These are phyloP conservation scores for Saturnia pavonia DNA, from an alignment of 2,888 invertebrate species.

Conservation along the genomic window DNA sequence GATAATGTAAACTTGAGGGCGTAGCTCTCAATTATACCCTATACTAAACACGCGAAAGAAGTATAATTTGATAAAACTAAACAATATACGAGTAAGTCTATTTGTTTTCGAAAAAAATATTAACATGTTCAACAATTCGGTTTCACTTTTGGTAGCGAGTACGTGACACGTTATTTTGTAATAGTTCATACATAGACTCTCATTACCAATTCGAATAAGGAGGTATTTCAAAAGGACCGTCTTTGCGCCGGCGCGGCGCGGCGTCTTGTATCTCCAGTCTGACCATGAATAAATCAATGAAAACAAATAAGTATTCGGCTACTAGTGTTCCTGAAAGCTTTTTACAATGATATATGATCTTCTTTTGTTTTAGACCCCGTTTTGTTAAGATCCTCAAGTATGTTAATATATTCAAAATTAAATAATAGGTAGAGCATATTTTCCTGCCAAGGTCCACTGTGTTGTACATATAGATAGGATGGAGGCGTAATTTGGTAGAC, in stretches of 20 bases:
- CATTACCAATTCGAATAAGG: constrained; percentile 74
- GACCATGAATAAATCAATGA: constrained; percentile 82
- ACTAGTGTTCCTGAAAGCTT: constrained; percentile 75
- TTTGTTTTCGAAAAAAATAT: background rate
- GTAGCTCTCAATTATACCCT: too few species aligned
- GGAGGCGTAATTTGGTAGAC: constrained; percentile 82
- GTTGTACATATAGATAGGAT: constrained; percentile 76
- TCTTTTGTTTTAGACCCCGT: constrained; percentile 71
- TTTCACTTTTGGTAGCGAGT: constrained; percentile 61
- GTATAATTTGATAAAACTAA: background rate
- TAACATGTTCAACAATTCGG: constrained; percentile 38
- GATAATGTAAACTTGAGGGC: too few species aligned
- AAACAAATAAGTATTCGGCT: constrained; percentile 81
- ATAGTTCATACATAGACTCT: constrained; percentile 62
- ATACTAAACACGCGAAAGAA: too few species aligned
- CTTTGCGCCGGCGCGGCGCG: constrained; percentile 48
- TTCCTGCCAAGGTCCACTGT: constrained; percentile 68
- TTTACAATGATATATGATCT: constrained; percentile 71
- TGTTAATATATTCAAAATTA: constrained; percentile 72
- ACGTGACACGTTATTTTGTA: constrained; percentile 69
- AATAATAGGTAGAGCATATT: constrained; percentile 80
- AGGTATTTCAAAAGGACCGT: constrained; percentile 67
- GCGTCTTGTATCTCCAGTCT: constrained; percentile 70
- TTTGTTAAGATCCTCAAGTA: constrained; percentile 68
- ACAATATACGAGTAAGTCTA: background rate